Percentiles rank a stretch among this genome's conserved stretches.
Evolutionary conservation across 2,888 invertebrate genomes (phyloP).

Genomic region (Acrobasis repandana): DNA sequence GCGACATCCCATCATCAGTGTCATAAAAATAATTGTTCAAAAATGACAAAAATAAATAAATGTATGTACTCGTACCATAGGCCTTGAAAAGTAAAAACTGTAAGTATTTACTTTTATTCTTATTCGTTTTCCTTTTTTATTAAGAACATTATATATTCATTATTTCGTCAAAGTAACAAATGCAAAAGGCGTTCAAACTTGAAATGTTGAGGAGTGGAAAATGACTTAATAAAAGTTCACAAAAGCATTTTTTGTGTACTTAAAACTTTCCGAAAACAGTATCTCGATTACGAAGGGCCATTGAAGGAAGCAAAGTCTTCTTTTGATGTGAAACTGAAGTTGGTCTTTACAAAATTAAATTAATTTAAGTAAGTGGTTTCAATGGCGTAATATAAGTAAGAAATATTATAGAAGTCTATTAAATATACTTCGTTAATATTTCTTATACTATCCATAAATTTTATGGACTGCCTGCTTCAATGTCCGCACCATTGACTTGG

Average conservation of each 20-base stretch:
- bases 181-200: slow-evolving; percentile 23
- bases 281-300: slow-evolving; percentile 46
- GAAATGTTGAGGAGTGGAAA: slow-evolving; percentile 34
- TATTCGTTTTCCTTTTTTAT: too few relatives aligned
- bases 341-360: slow-evolving; percentile 41
- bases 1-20: too few relatives aligned
- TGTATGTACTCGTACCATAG: too few relatives aligned
- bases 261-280: slow-evolving; percentile 39
- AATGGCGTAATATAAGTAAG: slow-evolving; percentile 32
- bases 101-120: too few relatives aligned
- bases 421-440: not conserved
- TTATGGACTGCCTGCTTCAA: too few relatives aligned
- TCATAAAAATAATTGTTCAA: too few relatives aligned
- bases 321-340: slow-evolving; percentile 41
- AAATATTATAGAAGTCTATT: not conserved
- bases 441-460: too few relatives aligned
- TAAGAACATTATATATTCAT: not conserved
- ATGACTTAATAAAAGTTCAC: slow-evolving; percentile 45
- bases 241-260: slow-evolving; percentile 39
- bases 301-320: slow-evolving; percentile 43
- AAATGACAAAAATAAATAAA: too few relatives aligned
- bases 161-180: slow-evolving; percentile 18
- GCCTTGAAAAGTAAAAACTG: too few relatives aligned
- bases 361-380: slow-evolving; percentile 41
- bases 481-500: too few relatives aligned